Evolutionary conservation across 1,140 invertebrate species (phyloP).

Genomic region (Drosophila gunungcola): DNA sequence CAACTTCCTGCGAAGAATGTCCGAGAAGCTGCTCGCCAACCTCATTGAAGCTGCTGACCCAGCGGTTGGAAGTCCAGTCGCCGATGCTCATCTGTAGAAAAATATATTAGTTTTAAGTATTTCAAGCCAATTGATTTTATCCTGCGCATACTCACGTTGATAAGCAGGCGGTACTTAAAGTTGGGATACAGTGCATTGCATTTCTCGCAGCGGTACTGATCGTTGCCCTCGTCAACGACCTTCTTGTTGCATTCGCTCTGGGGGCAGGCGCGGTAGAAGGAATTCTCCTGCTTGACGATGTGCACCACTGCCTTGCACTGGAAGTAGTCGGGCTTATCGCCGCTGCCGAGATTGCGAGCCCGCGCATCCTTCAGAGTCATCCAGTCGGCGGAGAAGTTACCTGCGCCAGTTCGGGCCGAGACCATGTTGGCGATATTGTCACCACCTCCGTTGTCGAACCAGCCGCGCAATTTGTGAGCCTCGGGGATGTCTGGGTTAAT

Average conservation of each 20-base stretch:
- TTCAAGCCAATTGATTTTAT: no score
- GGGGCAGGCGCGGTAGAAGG: conserved; percentile 96
- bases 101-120: neutral
- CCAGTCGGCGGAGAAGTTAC: conserved; percentile 86
- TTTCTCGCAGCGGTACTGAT: conserved; percentile 97
- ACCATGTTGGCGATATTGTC: conserved; percentile 87
- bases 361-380: conserved; percentile 91
- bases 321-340: conserved; percentile 93
- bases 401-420: conserved; percentile 86
- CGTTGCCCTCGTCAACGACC: conserved; percentile 93
- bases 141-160: conserved; percentile 88
- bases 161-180: conserved; percentile 94
- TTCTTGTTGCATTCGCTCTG: conserved; percentile 96
- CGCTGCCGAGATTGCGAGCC: conserved; percentile 87
- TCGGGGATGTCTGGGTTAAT: conserved; percentile 96
- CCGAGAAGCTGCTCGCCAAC: conserved; percentile 93
- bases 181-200: conserved; percentile 93
- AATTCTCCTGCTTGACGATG: conserved; percentile 88
- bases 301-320: conserved; percentile 89
- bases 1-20: conserved; percentile 91
- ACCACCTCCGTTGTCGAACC: conserved; percentile 93
- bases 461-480: conserved; percentile 93
- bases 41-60: conserved; percentile 96
- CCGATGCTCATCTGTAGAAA: conserved; percentile 89
- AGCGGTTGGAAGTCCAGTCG: conserved; percentile 92